These are phyloP conservation scores for Hephaestus fuliginosus DNA, from an alignment of 2,797 vertebrate species.

Conservation along the genomic window DNA sequence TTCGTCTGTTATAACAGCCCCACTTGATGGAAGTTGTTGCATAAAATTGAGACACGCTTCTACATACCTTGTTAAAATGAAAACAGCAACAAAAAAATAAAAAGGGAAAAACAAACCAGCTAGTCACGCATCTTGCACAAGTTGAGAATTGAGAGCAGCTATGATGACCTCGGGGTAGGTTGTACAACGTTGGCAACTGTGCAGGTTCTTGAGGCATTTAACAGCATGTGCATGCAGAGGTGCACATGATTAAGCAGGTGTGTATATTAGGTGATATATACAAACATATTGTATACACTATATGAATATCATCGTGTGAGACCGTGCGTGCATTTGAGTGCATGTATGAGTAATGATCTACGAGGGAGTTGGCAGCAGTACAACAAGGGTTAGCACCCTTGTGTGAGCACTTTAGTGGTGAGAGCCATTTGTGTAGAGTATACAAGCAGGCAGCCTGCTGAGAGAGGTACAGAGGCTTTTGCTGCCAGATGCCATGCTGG, in stretches of 20 bases:
- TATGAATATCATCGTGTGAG: conserved; percentile 20
- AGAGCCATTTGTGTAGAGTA: conserved; percentile 63
- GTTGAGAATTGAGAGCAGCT: conserved; percentile 69
- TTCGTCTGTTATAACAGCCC: conserved; percentile 79
- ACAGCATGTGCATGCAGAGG: conserved; percentile 25
- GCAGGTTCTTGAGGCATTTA: conserved; percentile 39
- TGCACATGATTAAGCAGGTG: conserved; percentile 46
- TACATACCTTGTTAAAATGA: conserved; percentile 83
- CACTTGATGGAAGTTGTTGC: conserved; percentile 74
- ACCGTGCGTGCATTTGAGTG: conserved; percentile 36
- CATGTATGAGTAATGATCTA: conserved; percentile 59
- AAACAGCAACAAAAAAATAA: conserved; percentile 63
- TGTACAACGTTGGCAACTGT: conserved; percentile 52
- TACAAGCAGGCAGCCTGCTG: conserved; percentile 65
- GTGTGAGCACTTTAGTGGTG: conserved; percentile 58
- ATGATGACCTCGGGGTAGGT: conserved; percentile 57
- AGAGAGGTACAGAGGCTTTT: conserved; percentile 52
- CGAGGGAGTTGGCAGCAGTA: conserved; percentile 54
- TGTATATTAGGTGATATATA: conserved; percentile 37
- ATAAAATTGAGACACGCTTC: conserved; percentile 83
- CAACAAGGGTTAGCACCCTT: conserved; percentile 53
- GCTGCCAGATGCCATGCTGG: conserved; percentile 71
- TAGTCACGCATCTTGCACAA: conserved; percentile 82
- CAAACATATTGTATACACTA: neutral
- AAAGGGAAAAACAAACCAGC: conserved; percentile 74